phyloP scores from a whole-genome alignment of 1,140 invertebrate species.

The Eufriesea mexicana region DNA sequence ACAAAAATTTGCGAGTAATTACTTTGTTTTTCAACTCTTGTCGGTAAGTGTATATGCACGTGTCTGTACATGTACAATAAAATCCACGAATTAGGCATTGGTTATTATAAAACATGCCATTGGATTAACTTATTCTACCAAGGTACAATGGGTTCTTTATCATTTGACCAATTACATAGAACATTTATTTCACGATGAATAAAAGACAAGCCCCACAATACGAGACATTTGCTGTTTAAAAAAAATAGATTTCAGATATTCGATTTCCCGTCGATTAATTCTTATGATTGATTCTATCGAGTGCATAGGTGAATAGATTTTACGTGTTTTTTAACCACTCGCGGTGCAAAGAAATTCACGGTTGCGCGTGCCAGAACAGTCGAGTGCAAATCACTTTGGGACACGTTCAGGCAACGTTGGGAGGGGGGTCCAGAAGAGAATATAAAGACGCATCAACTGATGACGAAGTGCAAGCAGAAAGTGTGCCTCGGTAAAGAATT shows the following conservation, averaged over 20 bases:
- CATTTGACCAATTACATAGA: not conserved
- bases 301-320: not conserved
- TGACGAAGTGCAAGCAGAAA: too few relatives aligned
- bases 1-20: too few relatives aligned
- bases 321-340: slow-evolving; percentile 5
- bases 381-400: too few relatives aligned
- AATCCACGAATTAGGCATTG: not conserved
- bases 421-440: too few relatives aligned
- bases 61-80: not conserved
- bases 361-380: too few relatives aligned
- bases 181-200: slow-evolving; percentile 23
- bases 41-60: not conserved
- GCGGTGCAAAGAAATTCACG: too few relatives aligned
- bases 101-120: slow-evolving; percentile 15
- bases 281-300: slow-evolving; percentile 11
- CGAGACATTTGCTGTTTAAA: slow-evolving; percentile 9
- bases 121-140: not conserved
- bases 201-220: not conserved
- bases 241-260: slow-evolving; percentile 37
- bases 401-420: too few relatives aligned
- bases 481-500: too few relatives aligned
- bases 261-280: not conserved
- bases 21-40: too few relatives aligned
- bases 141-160: slow-evolving; percentile 18
- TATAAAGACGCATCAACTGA: too few relatives aligned